Base-by-base conservation (phyloP, 2,888 invertebrate genomes). In the Pristionchus japonicus region DNA sequence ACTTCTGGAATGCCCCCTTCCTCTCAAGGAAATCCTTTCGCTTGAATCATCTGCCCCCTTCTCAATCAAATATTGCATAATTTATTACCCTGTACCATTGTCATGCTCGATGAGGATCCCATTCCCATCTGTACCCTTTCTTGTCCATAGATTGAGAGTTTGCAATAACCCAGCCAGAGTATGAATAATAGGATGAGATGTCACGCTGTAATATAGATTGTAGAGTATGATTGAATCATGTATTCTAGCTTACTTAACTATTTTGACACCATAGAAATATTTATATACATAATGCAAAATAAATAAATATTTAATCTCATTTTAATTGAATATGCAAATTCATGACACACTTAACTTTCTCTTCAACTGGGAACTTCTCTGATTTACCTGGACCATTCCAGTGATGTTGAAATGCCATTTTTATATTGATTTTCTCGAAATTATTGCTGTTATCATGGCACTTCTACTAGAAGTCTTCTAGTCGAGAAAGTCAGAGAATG, bases 51-150 rank as follows among this genome's bases (percentile, higher is more conserved):
- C 43, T 49, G 9, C 11, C 49, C 9, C 52, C n/a, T n/a, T n/a
- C n/a, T n/a, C 1, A 43, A 82, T 31, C 82, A 47, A 49, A 49
- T 82, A 82, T 82, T 82, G 82, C 82, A 82, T 82, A 82, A 82
- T 82, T 82, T 82, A 82, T 82, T 82, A 43, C 13, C n/a, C 34
- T 67, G 27, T 80, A 27, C 2, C 47, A 47, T 80, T 43, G 80
- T 34, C 84, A 84, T 61, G 23, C 34, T 31, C 23, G 74, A 70
- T 74, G 13, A 74, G 7, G 23, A 23, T 9, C n/a, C 40, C 74
- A 34, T 7, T 9, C 34, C 37, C 67, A 27, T 67, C 27, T 67
- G 67, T 67, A 67, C 74, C 74, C 74, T 74, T 40, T 40, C 40
- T 40, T 70, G 31, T 37, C 74, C 13, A n/a, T 64, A 20, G 40